These are phyloP conservation scores for Pogoniulus pusillus DNA, from an alignment of 2,797 vertebrate genomes.

Conservation along the genomic window DNA sequence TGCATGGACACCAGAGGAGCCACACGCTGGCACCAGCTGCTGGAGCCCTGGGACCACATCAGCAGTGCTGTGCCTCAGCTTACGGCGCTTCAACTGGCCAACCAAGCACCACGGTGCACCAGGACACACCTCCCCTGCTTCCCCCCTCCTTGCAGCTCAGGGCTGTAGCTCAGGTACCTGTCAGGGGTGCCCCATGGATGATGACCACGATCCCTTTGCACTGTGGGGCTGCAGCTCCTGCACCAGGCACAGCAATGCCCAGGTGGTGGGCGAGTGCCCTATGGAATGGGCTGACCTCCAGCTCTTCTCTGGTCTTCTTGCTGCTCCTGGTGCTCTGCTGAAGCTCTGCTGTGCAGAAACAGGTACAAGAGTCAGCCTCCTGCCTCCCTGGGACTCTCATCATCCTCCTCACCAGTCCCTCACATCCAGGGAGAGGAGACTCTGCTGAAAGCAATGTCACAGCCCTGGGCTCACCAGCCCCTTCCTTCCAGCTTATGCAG, in stretches of 20 bases:
- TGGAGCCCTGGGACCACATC: neutral
- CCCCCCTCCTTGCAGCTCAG: neutral
- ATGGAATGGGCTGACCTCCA: slow-evolving; percentile 77
- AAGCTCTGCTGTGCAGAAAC: neutral
- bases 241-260: slow-evolving; percentile 76
- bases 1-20: neutral
- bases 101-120: rapidly evolving
- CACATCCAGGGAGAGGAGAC: neutral
- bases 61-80: neutral
- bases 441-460: neutral
- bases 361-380: neutral
- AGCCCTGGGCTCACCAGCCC: neutral
- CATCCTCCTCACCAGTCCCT: neutral
- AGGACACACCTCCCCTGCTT: neutral
- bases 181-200: slow-evolving; percentile 85
- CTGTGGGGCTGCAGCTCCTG: slow-evolving; percentile 69
- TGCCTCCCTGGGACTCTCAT: neutral
- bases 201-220: slow-evolving; percentile 82
- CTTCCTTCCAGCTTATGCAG: neutral
- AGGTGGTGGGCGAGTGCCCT: slow-evolving; percentile 81
- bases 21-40: neutral
- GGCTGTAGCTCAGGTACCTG: slow-evolving; percentile 54
- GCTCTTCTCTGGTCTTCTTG: slow-evolving; percentile 37
- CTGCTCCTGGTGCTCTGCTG: neutral
- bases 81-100: neutral